Conservation (phyloP, 2,888 invertebrate genomes). For the Microdon myrmicae region DNA sequence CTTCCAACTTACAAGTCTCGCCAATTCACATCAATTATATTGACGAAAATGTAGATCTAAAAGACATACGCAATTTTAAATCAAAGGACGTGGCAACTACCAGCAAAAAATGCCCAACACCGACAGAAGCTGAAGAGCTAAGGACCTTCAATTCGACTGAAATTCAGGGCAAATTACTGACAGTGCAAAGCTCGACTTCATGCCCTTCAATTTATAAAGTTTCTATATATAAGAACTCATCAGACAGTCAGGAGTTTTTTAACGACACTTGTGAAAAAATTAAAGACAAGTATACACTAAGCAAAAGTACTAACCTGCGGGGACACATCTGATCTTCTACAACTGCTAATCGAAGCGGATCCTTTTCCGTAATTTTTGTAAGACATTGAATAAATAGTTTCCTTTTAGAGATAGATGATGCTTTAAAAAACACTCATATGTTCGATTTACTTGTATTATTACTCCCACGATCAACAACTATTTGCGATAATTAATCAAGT, state of each 20-base stretch:
- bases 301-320: constrained; percentile 1
- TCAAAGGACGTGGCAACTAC: background rate
- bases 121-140: constrained; percentile 3
- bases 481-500: too few species aligned
- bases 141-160: constrained; percentile 34
- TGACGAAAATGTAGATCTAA: constrained; percentile 62
- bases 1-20: constrained; percentile 64
- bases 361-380: too few species aligned
- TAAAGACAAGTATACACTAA: constrained; percentile 9
- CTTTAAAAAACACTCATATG: too few species aligned
- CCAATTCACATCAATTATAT: constrained; percentile 70
- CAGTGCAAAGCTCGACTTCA: constrained; percentile 62
- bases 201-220: constrained; percentile 65
- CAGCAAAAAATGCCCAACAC: background rate
- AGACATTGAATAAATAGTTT: too few species aligned
- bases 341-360: too few species aligned
- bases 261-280: constrained; percentile 53
- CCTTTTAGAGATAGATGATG: too few species aligned
- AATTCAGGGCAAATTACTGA: constrained; percentile 53
- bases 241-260: constrained; percentile 61
- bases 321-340: too few species aligned
- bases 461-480: too few species aligned
- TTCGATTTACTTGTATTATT: too few species aligned
- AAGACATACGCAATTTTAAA: constrained; percentile 9
- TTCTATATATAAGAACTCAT: constrained; percentile 62